These are phyloP conservation scores for Ephestia elutella DNA, from an alignment of 1,140 invertebrate species.

Conservation along the genomic window DNA sequence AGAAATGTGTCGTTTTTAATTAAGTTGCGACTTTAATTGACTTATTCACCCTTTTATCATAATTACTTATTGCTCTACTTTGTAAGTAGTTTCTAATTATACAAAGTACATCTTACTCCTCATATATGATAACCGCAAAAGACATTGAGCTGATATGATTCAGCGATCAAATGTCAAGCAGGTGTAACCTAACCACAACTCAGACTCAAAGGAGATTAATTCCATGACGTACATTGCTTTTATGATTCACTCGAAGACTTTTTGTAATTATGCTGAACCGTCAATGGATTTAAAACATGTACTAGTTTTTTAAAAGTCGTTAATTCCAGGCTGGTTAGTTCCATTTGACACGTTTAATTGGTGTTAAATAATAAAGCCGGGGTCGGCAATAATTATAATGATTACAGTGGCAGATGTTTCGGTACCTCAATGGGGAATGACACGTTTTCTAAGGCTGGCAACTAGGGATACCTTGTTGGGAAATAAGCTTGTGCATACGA, in stretches of 20 bases:
- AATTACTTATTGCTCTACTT: too few relatives aligned
- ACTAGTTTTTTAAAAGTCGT: not conserved
- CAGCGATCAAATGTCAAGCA: not conserved
- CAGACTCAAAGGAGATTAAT: not conserved
- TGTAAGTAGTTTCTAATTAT: too few relatives aligned
- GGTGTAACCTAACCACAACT: not conserved
- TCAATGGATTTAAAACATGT: not conserved
- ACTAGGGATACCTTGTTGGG: too few relatives aligned
- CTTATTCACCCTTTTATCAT: too few relatives aligned
- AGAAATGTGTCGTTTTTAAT: too few relatives aligned
- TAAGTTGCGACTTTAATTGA: too few relatives aligned
- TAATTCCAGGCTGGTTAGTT: not conserved
- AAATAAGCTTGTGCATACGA: too few relatives aligned
- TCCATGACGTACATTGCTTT: not conserved
- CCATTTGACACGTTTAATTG: not conserved
- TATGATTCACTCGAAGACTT: not conserved
- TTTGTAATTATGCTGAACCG: not conserved
- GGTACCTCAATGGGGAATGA: too few relatives aligned
- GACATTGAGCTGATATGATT: constrained; percentile 2
- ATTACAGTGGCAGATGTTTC: too few relatives aligned
- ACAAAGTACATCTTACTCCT: not conserved
- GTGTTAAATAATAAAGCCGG: not conserved
- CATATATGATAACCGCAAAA: not conserved
- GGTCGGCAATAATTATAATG: not conserved
- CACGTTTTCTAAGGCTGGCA: too few relatives aligned